Evolutionary conservation across 2,113 vertebrate genomes (phyloP).

Genomic region (Mohoua ochrocephala): DNA sequence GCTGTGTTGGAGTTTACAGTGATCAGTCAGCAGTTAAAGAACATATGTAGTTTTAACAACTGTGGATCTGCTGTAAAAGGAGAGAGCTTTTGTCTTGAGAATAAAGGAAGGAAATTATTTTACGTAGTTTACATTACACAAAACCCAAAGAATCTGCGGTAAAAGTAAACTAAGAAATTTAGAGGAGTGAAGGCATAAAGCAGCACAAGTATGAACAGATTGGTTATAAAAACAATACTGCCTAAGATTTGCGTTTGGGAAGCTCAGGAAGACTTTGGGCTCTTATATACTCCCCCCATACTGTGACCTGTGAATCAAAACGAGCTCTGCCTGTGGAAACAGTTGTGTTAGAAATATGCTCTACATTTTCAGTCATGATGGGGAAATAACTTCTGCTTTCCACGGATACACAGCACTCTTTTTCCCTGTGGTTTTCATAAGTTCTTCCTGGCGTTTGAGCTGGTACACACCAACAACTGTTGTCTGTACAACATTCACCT

Average conservation of each 20-base stretch:
- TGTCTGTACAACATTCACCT: background rate
- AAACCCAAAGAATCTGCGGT: background rate
- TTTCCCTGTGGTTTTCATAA: background rate
- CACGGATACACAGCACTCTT: background rate
- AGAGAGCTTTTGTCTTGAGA: background rate
- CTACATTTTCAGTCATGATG: background rate
- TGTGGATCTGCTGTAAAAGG: background rate
- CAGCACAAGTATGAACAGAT: constrained; percentile 9
- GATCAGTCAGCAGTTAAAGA: background rate
- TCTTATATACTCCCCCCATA: background rate
- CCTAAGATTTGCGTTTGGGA: background rate
- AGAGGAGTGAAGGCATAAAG: background rate
- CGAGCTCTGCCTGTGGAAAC: background rate
- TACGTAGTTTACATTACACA: background rate
- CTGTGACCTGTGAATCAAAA: constrained; percentile 2
- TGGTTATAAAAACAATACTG: constrained; percentile 8
- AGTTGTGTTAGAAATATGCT: background rate
- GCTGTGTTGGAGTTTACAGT: background rate
- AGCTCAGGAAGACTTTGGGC: background rate
- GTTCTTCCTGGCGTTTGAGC: background rate
- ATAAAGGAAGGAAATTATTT: background rate
- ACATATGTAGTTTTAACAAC: background rate
- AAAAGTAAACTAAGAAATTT: background rate
- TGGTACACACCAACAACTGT: background rate
- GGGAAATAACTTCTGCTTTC: background rate